These are phyloP conservation scores for Encarsia formosa DNA, from an alignment of 2,888 invertebrate species.

Conservation along the genomic window DNA sequence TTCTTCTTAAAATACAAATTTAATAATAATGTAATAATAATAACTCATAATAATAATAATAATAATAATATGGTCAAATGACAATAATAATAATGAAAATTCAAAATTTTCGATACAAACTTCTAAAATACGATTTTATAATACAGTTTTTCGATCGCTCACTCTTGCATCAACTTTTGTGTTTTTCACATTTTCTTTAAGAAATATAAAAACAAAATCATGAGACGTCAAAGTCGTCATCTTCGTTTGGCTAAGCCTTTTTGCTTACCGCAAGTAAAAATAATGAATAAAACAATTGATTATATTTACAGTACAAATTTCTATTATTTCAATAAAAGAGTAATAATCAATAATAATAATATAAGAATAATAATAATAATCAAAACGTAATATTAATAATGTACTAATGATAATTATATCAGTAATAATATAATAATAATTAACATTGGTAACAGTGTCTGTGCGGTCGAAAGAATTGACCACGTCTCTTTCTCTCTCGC, in stretches of 20 bases:
- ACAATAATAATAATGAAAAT: conserved; percentile 29
- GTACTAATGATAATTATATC: conserved; percentile 37
- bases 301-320: conserved; percentile 28
- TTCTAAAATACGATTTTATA: conserved; percentile 25
- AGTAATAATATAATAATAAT: conserved; percentile 39
- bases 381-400: conserved; percentile 34
- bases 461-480: conserved; percentile 32
- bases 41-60: conserved; percentile 27
- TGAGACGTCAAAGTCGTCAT: conserved; percentile 18
- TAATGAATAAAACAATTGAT: conserved; percentile 21
- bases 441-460: conserved; percentile 48
- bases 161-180: conserved; percentile 15
- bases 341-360: conserved; percentile 35
- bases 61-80: conserved; percentile 27
- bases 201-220: conserved; percentile 21
- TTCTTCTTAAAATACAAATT: conserved; percentile 10
- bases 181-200: conserved; percentile 12
- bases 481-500: conserved; percentile 30
- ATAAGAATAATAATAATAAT: conserved; percentile 31
- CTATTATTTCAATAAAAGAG: conserved; percentile 26
- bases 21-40: conserved; percentile 24
- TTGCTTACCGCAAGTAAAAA: conserved; percentile 24
- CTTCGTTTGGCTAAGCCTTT: conserved; percentile 27
- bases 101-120: conserved; percentile 25
- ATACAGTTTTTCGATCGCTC: conserved; percentile 26